Percentiles rank a stretch among this genome's conserved stretches.
These are phyloP conservation scores for Delphinapterus leucas DNA, from an alignment of 2,113 vertebrate species.

Conservation along the genomic window DNA sequence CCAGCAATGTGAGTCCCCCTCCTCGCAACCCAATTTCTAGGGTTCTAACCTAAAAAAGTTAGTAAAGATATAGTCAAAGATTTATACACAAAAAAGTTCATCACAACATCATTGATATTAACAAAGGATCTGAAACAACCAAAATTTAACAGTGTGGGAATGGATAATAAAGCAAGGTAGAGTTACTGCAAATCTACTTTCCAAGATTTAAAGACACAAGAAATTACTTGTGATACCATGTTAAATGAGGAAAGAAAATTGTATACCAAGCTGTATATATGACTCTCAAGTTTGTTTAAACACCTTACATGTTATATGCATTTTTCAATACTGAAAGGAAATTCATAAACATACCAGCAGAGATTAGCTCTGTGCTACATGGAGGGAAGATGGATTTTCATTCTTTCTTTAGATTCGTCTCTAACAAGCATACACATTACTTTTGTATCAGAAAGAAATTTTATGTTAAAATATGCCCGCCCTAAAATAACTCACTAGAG, in stretches of 20 bases:
- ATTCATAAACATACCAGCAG: conserved; percentile 11
- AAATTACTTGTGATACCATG: not conserved
- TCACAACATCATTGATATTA: not conserved
- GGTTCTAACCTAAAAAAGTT: conserved; percentile 8
- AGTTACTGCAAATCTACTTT: conserved; percentile 1
- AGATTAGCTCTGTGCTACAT: not conserved
- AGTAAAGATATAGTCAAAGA: not conserved
- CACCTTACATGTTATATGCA: not conserved
- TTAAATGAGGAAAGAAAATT: not conserved
- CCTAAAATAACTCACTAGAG: conserved; percentile 42
- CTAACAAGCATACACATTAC: not conserved
- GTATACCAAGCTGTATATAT: not conserved
- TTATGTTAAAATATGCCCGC: not conserved
- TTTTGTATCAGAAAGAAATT: conserved; percentile 13
- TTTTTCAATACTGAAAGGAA: conserved; percentile 34
- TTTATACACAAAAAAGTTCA: not conserved
- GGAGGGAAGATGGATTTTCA: not conserved
- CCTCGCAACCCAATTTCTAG: not conserved
- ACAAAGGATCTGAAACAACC: not conserved
- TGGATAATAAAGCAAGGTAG: not conserved
- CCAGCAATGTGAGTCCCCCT: not conserved
- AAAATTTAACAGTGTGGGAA: not conserved
- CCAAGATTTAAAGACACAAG: conserved; percentile 23
- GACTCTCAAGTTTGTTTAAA: not conserved
- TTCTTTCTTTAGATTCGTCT: not conserved